A percentile compares a stretch with the other conserved stretches of the same genome.
Evolutionary conservation across 2,797 vertebrate species (phyloP).

Genomic region (Poecile montanus): DNA sequence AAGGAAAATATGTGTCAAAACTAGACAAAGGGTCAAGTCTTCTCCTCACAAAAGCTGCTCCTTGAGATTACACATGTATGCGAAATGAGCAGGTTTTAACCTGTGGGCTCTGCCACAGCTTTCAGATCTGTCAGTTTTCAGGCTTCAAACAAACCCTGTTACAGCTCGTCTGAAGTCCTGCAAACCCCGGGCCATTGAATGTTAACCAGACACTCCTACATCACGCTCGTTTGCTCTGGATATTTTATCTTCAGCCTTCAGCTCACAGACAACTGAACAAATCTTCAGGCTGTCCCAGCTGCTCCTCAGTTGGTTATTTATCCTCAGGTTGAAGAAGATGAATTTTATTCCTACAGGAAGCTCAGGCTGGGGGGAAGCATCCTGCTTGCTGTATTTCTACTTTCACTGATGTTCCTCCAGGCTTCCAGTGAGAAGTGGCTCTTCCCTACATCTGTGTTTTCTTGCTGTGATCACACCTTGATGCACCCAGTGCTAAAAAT

Average conservation of each 20-base stretch:
- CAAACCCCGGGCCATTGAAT: background rate
- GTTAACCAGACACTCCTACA: constrained; percentile 7
- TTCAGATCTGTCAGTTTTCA: constrained; percentile 17
- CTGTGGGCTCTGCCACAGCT: background rate
- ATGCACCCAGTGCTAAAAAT: constrained; percentile 70
- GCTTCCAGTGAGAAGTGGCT: constrained; percentile 72
- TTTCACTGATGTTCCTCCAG: background rate
- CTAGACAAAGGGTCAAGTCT: constrained; percentile 21
- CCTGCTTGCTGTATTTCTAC: background rate
- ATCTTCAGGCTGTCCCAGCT: background rate
- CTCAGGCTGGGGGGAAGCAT: background rate
- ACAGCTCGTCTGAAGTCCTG: background rate
- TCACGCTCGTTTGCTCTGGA: background rate
- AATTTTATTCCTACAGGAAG: background rate
- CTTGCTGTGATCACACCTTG: constrained; percentile 74
- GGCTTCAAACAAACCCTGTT: constrained; percentile 25
- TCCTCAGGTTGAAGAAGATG: background rate
- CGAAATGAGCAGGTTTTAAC: background rate
- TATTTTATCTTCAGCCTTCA: background rate
- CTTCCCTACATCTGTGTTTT: constrained; percentile 72
- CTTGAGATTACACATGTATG: constrained; percentile 8
- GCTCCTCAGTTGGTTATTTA: background rate
- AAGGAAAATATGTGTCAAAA: constrained; percentile 31
- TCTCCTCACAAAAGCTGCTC: constrained; percentile 16
- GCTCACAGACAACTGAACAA: background rate